phyloP scores from a whole-genome alignment of 2,797 vertebrate species.

The Melanotaenia trifasciata region DNA sequence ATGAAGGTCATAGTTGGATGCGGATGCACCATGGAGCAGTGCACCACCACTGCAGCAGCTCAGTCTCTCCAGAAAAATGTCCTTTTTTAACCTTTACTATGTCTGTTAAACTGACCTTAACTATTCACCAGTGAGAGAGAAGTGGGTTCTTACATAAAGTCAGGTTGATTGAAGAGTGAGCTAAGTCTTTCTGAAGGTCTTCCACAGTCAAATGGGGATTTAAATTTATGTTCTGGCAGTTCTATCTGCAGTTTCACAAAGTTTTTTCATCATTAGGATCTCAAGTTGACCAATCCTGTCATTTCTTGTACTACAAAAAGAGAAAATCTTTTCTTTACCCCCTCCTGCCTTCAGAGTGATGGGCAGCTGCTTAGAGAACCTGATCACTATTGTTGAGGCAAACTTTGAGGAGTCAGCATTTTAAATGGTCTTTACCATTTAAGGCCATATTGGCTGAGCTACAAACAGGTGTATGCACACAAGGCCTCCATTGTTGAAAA shows the following conservation, averaged over 20 bases:
- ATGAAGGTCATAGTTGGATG: not conserved
- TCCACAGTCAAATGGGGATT: not conserved
- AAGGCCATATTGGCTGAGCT: slow-evolving; percentile 39
- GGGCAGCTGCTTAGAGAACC: not conserved
- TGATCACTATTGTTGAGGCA: not conserved
- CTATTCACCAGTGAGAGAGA: not conserved
- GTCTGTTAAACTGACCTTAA: not conserved
- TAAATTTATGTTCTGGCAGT: not conserved
- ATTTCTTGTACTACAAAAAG: not conserved
- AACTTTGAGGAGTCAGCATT: not conserved
- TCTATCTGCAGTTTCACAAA: not conserved
- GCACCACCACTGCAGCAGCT: not conserved
- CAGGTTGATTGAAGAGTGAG: not conserved
- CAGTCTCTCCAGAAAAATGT: not conserved
- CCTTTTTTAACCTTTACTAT: not conserved
- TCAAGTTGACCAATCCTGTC: not conserved
- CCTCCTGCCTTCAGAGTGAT: not conserved
- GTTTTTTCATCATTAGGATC: not conserved
- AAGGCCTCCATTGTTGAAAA: slow-evolving; percentile 67
- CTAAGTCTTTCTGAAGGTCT: not conserved
- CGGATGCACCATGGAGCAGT: no score
- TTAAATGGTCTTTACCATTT: slow-evolving; percentile 11
- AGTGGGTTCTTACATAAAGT: not conserved
- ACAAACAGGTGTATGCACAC: slow-evolving; percentile 65
- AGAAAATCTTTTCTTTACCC: not conserved